Evolutionary conservation across 2,888 invertebrate genomes (phyloP).

Genomic region (Agriopis marginaria): DNA sequence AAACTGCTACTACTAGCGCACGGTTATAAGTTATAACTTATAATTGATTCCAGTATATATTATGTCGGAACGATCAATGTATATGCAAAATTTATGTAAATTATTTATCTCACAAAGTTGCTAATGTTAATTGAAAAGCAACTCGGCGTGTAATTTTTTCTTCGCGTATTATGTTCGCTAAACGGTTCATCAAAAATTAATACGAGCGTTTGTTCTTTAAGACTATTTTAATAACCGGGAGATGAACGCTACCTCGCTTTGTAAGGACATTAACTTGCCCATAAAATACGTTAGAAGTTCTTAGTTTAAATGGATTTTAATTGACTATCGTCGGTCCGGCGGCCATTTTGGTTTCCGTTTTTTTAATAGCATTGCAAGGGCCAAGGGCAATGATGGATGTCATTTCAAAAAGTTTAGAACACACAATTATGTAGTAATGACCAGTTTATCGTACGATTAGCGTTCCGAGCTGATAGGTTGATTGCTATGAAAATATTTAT

Average conservation of each 20-base stretch:
- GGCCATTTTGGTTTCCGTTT: conserved; percentile 39
- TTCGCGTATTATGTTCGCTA: conserved; percentile 29
- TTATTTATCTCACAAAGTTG: conserved; percentile 38
- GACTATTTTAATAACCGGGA: conserved; percentile 25
- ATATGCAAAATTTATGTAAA: conserved; percentile 38
- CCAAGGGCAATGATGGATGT: conserved; percentile 65
- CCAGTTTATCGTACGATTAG: conserved; percentile 60
- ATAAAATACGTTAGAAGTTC: conserved; percentile 30
- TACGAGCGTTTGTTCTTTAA: conserved; percentile 12
- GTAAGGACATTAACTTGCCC: conserved; percentile 17
- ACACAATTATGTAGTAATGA: conserved; percentile 70
- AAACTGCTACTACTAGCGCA: conserved; percentile 4
- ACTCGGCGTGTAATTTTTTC: conserved; percentile 31
- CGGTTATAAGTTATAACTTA: conserved; percentile 10
- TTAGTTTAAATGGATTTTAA: conserved; percentile 36
- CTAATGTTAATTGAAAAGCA: conserved; percentile 39
- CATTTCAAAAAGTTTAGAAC: conserved; percentile 69
- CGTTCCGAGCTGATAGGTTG: conserved; percentile 76
- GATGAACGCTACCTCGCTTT: conserved; percentile 21
- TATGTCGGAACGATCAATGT: conserved; percentile 12
- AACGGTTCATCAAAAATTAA: conserved; percentile 29
- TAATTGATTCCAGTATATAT: conserved; percentile 35
- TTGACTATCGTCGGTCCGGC: conserved; percentile 26
- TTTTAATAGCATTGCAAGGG: conserved; percentile 46
- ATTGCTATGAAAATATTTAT: conserved; percentile 78